phyloP scores from a whole-genome alignment of 2,888 invertebrate genomes.

The Syritta pipiens region DNA sequence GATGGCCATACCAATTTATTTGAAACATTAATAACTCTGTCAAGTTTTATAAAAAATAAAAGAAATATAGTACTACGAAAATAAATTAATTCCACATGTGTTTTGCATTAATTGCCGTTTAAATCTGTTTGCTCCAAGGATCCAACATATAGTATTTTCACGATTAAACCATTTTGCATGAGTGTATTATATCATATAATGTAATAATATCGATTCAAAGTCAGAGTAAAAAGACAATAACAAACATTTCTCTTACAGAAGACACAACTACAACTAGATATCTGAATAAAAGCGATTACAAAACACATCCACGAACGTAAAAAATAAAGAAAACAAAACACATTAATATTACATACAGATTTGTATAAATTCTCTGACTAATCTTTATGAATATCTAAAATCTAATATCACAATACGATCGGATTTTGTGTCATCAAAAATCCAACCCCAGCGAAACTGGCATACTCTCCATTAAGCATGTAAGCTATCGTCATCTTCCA shows the following conservation, averaged over 20 bases:
- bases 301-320: slow-evolving; percentile 9
- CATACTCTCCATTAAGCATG: slow-evolving; percentile 19
- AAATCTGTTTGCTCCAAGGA: background rate
- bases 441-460: slow-evolving; percentile 59
- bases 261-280: background rate
- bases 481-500: background rate
- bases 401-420: slow-evolving; percentile 77
- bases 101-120: background rate
- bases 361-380: slow-evolving; percentile 50
- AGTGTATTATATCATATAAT: too few relatives aligned
- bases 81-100: slow-evolving; percentile 50
- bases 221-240: background rate
- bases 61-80: slow-evolving; percentile 46
- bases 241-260: background rate
- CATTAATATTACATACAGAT: slow-evolving; percentile 33
- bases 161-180: too few relatives aligned
- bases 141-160: background rate
- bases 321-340: slow-evolving; percentile 13
- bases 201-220: too few relatives aligned
- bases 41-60: slow-evolving; percentile 29
- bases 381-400: slow-evolving; percentile 73
- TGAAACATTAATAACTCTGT: slow-evolving; percentile 50
- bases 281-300: slow-evolving; percentile 9
- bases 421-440: slow-evolving; percentile 44
- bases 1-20: slow-evolving; percentile 64